Conservation (phyloP, 2,113 vertebrate genomes). For the Periophthalmodon schlosseri region DNA sequence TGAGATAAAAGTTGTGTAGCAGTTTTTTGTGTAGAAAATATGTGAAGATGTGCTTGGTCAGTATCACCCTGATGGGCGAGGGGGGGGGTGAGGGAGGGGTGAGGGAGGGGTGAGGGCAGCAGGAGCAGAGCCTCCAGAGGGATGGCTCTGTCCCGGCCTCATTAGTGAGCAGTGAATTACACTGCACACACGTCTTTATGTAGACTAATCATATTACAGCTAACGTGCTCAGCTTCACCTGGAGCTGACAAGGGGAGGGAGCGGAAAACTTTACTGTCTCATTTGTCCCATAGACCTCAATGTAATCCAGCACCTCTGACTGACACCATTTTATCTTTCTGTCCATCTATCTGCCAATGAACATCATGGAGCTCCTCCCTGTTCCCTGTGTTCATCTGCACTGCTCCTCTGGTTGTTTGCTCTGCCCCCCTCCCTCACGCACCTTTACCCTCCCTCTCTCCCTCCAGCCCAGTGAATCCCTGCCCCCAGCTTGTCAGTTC, state of each 20-base stretch:
- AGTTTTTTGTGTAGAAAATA: conserved; percentile 22
- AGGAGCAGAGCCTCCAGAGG: conserved; percentile 74
- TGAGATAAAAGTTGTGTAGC: not conserved
- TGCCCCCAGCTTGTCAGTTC: conserved; percentile 85
- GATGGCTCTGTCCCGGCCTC: conserved; percentile 78
- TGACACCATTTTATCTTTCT: conserved; percentile 84
- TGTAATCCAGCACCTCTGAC: conserved; percentile 81
- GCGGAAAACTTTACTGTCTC: conserved; percentile 78
- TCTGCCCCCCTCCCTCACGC: conserved; percentile 25
- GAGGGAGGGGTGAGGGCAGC: conserved; percentile 43
- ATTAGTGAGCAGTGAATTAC: conserved; percentile 86
- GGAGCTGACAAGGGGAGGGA: conserved; percentile 34
- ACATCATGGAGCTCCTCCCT: conserved; percentile 52
- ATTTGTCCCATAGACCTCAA: conserved; percentile 82
- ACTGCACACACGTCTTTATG: conserved; percentile 83
- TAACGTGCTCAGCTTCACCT: conserved; percentile 64
- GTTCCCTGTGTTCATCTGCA: conserved; percentile 29
- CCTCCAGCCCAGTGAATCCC: conserved; percentile 57
- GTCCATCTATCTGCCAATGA: conserved; percentile 70
- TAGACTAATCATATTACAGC: conserved; percentile 84
- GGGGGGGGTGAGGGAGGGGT: conserved; percentile 20
- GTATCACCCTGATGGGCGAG: conserved; percentile 2
- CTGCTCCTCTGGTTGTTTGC: conserved; percentile 39
- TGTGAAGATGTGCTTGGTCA: conserved; percentile 18
- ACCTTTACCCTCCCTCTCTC: conserved; percentile 38